Evolutionary conservation across 2,797 vertebrate species (phyloP), one percentile per base, ranked within the genome.

Genomic region (Leptatherina wallacei): DNA sequence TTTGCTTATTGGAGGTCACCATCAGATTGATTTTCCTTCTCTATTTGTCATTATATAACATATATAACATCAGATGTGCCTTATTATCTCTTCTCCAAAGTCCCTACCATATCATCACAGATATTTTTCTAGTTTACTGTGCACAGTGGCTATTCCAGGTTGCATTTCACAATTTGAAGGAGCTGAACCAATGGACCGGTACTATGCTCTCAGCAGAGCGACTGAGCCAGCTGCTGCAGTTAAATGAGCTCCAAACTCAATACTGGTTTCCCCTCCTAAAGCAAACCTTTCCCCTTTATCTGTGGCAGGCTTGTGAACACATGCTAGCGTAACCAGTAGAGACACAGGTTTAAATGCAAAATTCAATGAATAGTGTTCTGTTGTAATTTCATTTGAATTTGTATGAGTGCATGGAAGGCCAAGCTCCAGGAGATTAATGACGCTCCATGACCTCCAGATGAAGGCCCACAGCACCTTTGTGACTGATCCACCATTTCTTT

Each of bases 351-450:
- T 56, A 30, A 68, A 65, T 32, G 52, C 56, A 32, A n/a, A 54
- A 51, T 27, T 63, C 22, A 6, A 47, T 49, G 33, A 52, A 44
- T n/a, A 18, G 16, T 54, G 24, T 65, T 77, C 51, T 70, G 51
- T 22, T 61, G 20, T 73, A 8, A 56, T 51, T 36, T 22, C 2
- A 12, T 65, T 8, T 47, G 57, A 73, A 59, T 66, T 63, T 64
- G 22, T 44, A 30, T n/a, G 58, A n/a, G 10, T 63, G 27, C 7
- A 14, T 40, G n/a, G 22, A 2, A 60, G 35, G 40, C 33, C 33
- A 20, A 59, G 40, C 29, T 42, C 51, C 58, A 58, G 62, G 24
- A 49, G 69, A 82, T 85, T 73, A 81, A 65, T 81, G 69, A 58
- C 8, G 6, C 33, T 73, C 58, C 81, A 69, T 71, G 74, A 61